Base-by-base conservation (phyloP, 2,113 vertebrate species). In the Salvelinus namaycush region DNA sequence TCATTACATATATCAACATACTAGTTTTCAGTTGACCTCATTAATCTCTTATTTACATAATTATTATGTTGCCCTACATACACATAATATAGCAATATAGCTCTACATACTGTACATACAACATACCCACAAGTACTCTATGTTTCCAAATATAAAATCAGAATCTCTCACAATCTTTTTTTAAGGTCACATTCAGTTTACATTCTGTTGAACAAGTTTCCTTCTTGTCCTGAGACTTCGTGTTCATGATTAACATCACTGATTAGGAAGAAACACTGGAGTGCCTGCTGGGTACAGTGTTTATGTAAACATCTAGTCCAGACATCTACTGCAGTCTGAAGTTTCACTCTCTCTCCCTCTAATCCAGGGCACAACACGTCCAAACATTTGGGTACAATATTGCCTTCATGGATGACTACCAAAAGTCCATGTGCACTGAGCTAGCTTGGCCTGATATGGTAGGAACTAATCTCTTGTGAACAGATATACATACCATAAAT, bases 281-380 rank as follows among this genome's bases (percentile, higher is more conserved):
- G 54, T 68, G 79, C 76, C 77, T 76, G 22, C 72, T 76, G 80
- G 80, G 69, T 81, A 86, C 7, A 39, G 34, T 39, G 1, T 88
- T 90, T 89, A 68, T 82, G 78, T 73, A 74, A 78, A 86, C 76
- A 82, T 84, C 72, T 75, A 74, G 68, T 72, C 84, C 87, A 88
- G 34, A 9, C 89, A 90, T 87, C 85, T 70, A 82, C 74, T 68
- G 69, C 68, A 78, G 83, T 84, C 81, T 73, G 80, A 86, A 84
- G 78, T 89, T 87, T 89, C 81, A 83, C 88, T 89, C 83, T 70
- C 68, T 73, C 77, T 54, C 16, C 11, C 16, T 68, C 79, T 91
- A 91, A 91, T 90, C 90, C 89, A 79, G 83, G 80, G n/a, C 80
- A 60, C 79, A 87, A 82, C 84, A 89, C 81, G 82, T 89, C 83